phyloP scores from a whole-genome alignment of 1,140 invertebrate genomes.

The Drosophila pseudoananassae region DNA sequence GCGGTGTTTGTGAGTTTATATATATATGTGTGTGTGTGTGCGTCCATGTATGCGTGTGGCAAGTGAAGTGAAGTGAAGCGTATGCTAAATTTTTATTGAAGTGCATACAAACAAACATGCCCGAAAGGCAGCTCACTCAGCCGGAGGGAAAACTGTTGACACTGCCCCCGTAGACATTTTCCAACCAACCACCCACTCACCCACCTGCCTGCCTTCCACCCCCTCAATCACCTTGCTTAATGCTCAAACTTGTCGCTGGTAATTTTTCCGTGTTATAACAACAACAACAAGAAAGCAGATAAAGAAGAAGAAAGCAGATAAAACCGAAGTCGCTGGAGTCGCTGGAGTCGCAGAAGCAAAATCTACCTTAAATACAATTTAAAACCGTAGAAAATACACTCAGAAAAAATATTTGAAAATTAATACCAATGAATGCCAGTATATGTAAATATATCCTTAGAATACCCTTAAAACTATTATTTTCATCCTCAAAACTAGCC shows the following conservation, averaged over 20 bases:
- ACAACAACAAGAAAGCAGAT: slow-evolving; percentile 13
- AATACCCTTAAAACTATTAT: too few species aligned
- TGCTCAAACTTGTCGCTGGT: slow-evolving; percentile 38
- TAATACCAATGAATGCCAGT: too few species aligned
- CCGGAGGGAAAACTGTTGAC: slow-evolving; percentile 50
- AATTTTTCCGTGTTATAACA: slow-evolving; percentile 50
- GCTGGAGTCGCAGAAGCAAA: not conserved
- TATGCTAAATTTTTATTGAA: slow-evolving; percentile 79
- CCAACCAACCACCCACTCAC: not conserved
- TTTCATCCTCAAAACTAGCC: too few species aligned
- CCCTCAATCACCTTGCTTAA: not conserved
- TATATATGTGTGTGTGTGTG: slow-evolving; percentile 9
- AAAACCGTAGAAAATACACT: slow-evolving; percentile 24
- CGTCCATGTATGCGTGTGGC: slow-evolving; percentile 44
- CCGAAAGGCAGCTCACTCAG: slow-evolving; percentile 48
- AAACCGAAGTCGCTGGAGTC: slow-evolving; percentile 5
- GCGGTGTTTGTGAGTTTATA: not conserved
- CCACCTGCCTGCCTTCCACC: not conserved
- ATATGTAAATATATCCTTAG: too few species aligned
- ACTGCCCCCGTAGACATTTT: slow-evolving; percentile 37
- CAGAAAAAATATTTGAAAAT: not conserved
- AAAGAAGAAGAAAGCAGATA: slow-evolving; percentile 14
- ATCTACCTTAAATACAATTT: slow-evolving; percentile 56
- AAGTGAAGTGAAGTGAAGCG: slow-evolving; percentile 75
- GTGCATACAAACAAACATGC: slow-evolving; percentile 74